Base-by-base conservation (phyloP, 2,888 invertebrate species). In the Megastigmus dorsalis region DNA sequence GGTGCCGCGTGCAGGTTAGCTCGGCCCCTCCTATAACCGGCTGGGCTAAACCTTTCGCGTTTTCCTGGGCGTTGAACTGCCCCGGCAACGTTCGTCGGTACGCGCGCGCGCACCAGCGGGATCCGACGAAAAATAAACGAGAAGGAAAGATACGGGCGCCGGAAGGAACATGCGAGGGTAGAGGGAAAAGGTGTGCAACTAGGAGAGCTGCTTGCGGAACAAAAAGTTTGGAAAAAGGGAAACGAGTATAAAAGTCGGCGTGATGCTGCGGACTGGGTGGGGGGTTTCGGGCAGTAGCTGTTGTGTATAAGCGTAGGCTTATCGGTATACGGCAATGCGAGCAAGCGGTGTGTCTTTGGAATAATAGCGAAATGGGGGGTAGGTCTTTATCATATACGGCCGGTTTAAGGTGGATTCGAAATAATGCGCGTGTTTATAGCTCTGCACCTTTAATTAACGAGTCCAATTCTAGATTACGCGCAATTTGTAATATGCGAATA, bases 111-210 rank as follows among this genome's bases (percentile, higher is more conserved):
- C n/a, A n/a, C n/a, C n/a, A n/a, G 10, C 15, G 20, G 43, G n/a
- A 18, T 20, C 6, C 3, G 28, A 6, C 45, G 30, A 59, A 59
- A 70, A 62, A 62, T n/a, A n/a, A n/a, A n/a, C n/a, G 30, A 33
- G 9, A 41, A 38, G 18, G 38, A 20, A 3, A 59, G 10, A 38
- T 50, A 23, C 48, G 33, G n/a, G 45, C 26, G 28, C n/a, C 3
- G 7, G 43, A 45, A 36, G 9, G 62, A 55, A 36, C 20, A 7
- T 20, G 60, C 41, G 33, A 45, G 18, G 18, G n/a, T 9, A 20
- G 26, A 0, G 26, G 9, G 9, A 26, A 20, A 15, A n/a, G n/a
- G n/a, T n/a, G n/a, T n/a, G n/a, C n/a, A n/a, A n/a, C n/a, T n/a
- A n/a, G n/a, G 23, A 36, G 26, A 36, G 10, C 4, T 10, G 23